Conservation (phyloP, 2,888 invertebrate genomes). For the Scaptomyza reducta region DNA sequence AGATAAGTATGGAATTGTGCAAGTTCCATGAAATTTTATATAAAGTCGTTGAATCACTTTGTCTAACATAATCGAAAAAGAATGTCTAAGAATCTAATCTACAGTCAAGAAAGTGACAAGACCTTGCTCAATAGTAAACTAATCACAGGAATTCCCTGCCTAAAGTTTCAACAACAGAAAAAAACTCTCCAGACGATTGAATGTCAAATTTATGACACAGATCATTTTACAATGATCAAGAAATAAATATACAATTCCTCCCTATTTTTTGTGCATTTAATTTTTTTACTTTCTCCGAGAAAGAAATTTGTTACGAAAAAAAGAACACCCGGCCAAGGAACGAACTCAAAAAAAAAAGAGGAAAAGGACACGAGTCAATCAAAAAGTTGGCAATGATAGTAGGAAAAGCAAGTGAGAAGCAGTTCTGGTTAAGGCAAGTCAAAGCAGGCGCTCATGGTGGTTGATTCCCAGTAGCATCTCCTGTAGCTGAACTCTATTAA, state of each 20-base stretch:
- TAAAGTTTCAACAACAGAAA: neutral
- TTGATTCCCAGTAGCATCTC: constrained; percentile 50
- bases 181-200: constrained; percentile 60
- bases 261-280: constrained; percentile 44
- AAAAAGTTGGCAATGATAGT: constrained; percentile 42
- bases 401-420: constrained; percentile 54
- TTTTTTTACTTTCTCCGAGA: constrained; percentile 47
- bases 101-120: constrained; percentile 38
- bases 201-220: constrained; percentile 74
- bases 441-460: constrained; percentile 57
- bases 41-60: constrained; percentile 25
- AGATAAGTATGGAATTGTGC: neutral
- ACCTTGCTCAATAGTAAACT: constrained; percentile 46
- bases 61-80: constrained; percentile 37
- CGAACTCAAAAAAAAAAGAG: neutral
- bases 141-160: constrained; percentile 4
- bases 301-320: no score
- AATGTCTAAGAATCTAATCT: constrained; percentile 31
- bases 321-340: constrained; percentile 57
- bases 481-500: constrained; percentile 74
- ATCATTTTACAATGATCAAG: constrained; percentile 67
- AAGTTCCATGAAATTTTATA: neutral
- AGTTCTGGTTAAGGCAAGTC: constrained; percentile 35
- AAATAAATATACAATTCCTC: constrained; percentile 38
- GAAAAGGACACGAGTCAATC: constrained; percentile 63